These are phyloP conservation scores for Mus musculus DNA, from an alignment of 2,113 vertebrate genomes.

Conservation along the genomic window GRCm39 chr8:76334001-76334500, in stretches of 20 bases:
- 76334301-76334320: background rate
- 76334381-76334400: constrained; percentile 9
- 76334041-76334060: constrained; percentile 5
- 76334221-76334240: background rate
- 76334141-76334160: constrained; percentile 14
- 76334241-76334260: background rate
- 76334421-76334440: background rate
- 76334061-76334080: constrained; percentile 12
- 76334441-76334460: background rate
- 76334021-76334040: background rate
- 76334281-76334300: background rate
- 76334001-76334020: no score
- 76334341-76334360: background rate
- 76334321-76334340: background rate
- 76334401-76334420: constrained; percentile 31
- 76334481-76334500: background rate
- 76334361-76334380: constrained; percentile 8
- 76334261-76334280: background rate
- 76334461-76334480: background rate
- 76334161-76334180: constrained; percentile 8
- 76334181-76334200: background rate
- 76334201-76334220: background rate
- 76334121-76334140: background rate
- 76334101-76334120: background rate
- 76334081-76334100: constrained; percentile 11